Conservation (phyloP, 1,140 invertebrate species). For the Polyergus mexicanus region DNA sequence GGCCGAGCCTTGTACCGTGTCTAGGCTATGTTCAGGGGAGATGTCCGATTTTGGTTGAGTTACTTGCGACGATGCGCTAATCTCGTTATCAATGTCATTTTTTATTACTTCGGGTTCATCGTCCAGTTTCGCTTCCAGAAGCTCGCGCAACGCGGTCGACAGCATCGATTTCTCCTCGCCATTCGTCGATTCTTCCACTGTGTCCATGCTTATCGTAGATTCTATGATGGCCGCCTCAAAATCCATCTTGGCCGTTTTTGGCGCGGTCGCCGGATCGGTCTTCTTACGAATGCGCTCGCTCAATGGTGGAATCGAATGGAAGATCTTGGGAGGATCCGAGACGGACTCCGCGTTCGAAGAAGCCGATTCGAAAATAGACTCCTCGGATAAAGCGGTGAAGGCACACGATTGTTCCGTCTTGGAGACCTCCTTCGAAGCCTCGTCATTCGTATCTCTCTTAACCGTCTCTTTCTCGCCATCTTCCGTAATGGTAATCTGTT, state of each 20-base stretch:
- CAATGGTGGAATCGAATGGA: slow-evolving; percentile 82
- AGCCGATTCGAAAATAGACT: slow-evolving; percentile 78
- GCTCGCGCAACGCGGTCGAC: slow-evolving; percentile 80
- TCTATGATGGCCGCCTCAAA: slow-evolving; percentile 85
- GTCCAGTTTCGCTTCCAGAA: slow-evolving; percentile 81
- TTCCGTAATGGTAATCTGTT: slow-evolving; percentile 5
- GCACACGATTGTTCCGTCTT: slow-evolving; percentile 48
- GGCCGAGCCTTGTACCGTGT: slow-evolving; percentile 25
- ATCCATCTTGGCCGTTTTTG: slow-evolving; percentile 77
- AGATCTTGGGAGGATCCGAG: slow-evolving; percentile 75
- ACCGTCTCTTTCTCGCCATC: slow-evolving; percentile 23
- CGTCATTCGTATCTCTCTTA: slow-evolving; percentile 14
- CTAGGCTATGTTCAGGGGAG: slow-evolving; percentile 51
- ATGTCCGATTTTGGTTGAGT: slow-evolving; percentile 48
- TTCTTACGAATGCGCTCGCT: slow-evolving; percentile 85
- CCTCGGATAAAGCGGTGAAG: slow-evolving; percentile 68
- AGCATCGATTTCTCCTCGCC: slow-evolving; percentile 80
- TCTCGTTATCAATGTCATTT: slow-evolving; percentile 57
- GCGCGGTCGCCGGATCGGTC: slow-evolving; percentile 61
- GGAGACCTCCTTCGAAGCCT: slow-evolving; percentile 31
- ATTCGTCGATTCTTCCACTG: slow-evolving; percentile 65
- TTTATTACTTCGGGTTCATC: slow-evolving; percentile 68
- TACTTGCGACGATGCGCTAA: slow-evolving; percentile 23
- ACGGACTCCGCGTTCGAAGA: slow-evolving; percentile 74
- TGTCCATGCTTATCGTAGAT: slow-evolving; percentile 81